Conservation (phyloP, 1,140 invertebrate genomes). For the Drosophila novamexicana region DNA sequence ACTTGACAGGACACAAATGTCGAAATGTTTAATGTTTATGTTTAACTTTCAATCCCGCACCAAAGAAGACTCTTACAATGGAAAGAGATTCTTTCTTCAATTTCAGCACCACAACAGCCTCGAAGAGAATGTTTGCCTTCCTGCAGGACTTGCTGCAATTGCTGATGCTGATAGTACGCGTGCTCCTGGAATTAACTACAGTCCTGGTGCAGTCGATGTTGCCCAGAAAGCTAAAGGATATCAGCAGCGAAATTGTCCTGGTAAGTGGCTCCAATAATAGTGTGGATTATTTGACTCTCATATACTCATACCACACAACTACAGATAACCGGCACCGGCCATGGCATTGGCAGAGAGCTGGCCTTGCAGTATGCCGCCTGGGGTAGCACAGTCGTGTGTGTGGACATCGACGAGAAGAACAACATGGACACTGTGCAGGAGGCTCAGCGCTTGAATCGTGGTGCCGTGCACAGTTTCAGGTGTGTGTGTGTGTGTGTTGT, state of each 20-base stretch:
- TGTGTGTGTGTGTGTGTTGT: slow-evolving; percentile 57
- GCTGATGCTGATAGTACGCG: slow-evolving; percentile 53
- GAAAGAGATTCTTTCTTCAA: background rate
- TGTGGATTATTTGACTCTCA: background rate
- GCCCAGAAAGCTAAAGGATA: slow-evolving; percentile 85
- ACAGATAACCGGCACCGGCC: slow-evolving; percentile 95
- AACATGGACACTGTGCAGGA: slow-evolving; percentile 88
- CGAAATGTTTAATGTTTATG: too few relatives aligned
- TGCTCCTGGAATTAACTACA: slow-evolving; percentile 59
- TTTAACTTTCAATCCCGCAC: background rate
- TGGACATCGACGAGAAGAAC: slow-evolving; percentile 93
- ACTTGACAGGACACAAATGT: too few relatives aligned
- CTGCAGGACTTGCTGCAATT: slow-evolving; percentile 72
- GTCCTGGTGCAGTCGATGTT: slow-evolving; percentile 42
- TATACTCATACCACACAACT: slow-evolving; percentile 1
- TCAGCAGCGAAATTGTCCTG: slow-evolving; percentile 88
- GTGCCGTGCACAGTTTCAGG: slow-evolving; percentile 86
- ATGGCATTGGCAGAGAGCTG: slow-evolving; percentile 94
- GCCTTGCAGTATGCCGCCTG: slow-evolving; percentile 91
- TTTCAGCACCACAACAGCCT: slow-evolving; percentile 68
- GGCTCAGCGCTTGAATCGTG: slow-evolving; percentile 85
- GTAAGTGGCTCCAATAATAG: slow-evolving; percentile 83
- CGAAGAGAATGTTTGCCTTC: slow-evolving; percentile 72
- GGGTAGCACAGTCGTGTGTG: slow-evolving; percentile 92
- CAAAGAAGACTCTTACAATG: too few relatives aligned